These are phyloP conservation scores for Lasioglossum leucozonium DNA, from an alignment of 2,888 invertebrate genomes.

Conservation along the genomic window DNA sequence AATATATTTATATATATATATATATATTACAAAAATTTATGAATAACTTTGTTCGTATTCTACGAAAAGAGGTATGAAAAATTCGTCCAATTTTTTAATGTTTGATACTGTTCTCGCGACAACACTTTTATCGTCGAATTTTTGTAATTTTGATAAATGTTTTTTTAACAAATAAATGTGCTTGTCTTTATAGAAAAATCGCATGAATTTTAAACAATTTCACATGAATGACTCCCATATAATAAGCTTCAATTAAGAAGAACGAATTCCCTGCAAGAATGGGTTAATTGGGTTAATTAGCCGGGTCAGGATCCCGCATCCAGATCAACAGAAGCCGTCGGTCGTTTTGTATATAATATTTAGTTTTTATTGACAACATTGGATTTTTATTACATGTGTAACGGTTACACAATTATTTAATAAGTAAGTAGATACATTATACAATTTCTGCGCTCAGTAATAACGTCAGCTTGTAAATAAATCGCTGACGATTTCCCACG, in stretches of 20 bases:
- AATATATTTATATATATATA: not conserved
- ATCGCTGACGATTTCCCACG: conserved; percentile 64
- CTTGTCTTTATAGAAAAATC: conserved; percentile 32
- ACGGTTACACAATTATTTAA: conserved; percentile 80
- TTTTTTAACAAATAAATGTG: conserved; percentile 62
- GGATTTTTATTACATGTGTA: conserved; percentile 83
- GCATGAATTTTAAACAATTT: not conserved
- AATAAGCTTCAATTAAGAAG: not conserved
- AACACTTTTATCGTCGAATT: conserved; percentile 34
- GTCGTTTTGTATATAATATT: conserved; percentile 74
- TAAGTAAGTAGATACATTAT: conserved; percentile 81
- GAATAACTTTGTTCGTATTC: not conserved
- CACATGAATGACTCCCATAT: not conserved
- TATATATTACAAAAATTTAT: not conserved
- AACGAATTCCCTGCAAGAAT: not conserved
- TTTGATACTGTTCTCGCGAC: conserved; percentile 31
- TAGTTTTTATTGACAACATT: conserved; percentile 84
- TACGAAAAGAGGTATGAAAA: not conserved
- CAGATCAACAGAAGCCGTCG: not conserved
- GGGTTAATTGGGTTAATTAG: conserved; percentile 1
- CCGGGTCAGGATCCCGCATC: not conserved
- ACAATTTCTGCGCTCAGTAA: conserved; percentile 72
- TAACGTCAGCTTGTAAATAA: conserved; percentile 72
- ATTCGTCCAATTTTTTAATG: conserved; percentile 60
- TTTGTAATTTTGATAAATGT: conserved; percentile 69